Conservation (phyloP, 2,113 vertebrate species). For the Euleptes europaea region DNA sequence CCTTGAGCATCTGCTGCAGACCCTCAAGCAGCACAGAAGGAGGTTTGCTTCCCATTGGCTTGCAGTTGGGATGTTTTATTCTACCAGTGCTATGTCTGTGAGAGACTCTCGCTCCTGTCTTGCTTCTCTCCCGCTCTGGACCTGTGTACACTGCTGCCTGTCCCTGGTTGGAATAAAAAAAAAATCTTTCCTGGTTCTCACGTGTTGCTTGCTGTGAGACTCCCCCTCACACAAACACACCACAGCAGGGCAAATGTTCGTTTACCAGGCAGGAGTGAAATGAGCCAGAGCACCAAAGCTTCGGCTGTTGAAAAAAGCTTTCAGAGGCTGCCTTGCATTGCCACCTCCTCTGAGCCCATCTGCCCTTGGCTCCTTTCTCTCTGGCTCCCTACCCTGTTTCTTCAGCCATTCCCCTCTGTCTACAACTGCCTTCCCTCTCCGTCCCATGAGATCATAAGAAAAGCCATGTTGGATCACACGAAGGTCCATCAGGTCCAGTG, state of each 20-base stretch:
- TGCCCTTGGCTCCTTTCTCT: not conserved
- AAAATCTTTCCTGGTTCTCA: not conserved
- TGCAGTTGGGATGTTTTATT: fast-evolving
- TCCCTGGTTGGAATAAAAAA: not conserved
- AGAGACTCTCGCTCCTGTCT: fast-evolving
- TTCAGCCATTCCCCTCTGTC: not conserved
- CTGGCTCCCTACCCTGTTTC: not conserved
- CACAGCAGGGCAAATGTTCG: not conserved
- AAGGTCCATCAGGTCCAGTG: too few species aligned
- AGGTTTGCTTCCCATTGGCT: fast-evolving
- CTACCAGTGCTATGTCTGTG: fast-evolving
- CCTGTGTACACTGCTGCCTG: not conserved
- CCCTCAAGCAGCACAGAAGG: fast-evolving
- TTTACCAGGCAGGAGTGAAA: too few species aligned
- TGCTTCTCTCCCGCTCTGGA: too few species aligned
- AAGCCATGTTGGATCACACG: too few species aligned
- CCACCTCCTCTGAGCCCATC: not conserved
- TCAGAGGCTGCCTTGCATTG: too few species aligned
- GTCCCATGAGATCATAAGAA: too few species aligned
- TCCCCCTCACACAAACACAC: too few species aligned
- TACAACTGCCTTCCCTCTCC: not conserved
- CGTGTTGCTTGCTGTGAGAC: not conserved
- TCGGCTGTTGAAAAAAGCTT: not conserved
- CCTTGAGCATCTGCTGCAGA: conserved; percentile 57
- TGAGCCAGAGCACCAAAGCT: not conserved